A percentile compares a stretch with the other conserved stretches of the same genome.
Evolutionary conservation across 2,888 invertebrate species (phyloP).

Genomic region (Pantelozetes paolii): DNA sequence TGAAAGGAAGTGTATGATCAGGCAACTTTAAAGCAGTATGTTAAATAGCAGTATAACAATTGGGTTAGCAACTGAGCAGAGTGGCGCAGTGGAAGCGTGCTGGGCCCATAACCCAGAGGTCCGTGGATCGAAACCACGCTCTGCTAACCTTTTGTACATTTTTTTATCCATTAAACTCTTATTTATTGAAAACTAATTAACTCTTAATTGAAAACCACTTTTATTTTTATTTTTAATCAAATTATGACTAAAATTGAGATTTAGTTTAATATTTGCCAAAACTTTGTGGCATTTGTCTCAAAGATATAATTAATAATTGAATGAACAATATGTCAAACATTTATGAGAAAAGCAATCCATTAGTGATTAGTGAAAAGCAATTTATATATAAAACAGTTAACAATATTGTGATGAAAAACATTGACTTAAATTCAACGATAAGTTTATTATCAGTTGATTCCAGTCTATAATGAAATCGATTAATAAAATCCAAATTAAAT

Average conservation of each 20-base stretch:
- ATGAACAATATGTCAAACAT: neutral
- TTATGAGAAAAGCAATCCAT: neutral
- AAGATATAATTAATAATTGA: constrained; percentile 29
- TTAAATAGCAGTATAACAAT: no score
- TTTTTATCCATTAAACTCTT: no score
- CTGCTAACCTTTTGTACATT: constrained; percentile 42
- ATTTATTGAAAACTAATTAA: neutral
- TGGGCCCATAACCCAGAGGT: constrained; percentile 46
- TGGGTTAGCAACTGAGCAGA: no score
- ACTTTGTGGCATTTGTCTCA: neutral
- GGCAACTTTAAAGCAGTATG: no score
- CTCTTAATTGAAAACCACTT: neutral
- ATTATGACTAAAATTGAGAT: no score
- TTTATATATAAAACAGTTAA: neutral
- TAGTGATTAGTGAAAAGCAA: neutral
- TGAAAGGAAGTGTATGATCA: neutral
- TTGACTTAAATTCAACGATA: neutral
- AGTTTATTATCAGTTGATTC: no score
- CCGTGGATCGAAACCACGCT: constrained; percentile 45
- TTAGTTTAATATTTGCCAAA: neutral
- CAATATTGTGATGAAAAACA: neutral
- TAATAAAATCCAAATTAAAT: no score
- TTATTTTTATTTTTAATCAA: no score
- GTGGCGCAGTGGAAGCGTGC: constrained; percentile 46
- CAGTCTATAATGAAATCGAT: no score